Percentiles rank a stretch among this genome's conserved stretches.
phyloP scores from a whole-genome alignment of 2,113 vertebrate genomes.

The Ivindomyrus marchei region DNA sequence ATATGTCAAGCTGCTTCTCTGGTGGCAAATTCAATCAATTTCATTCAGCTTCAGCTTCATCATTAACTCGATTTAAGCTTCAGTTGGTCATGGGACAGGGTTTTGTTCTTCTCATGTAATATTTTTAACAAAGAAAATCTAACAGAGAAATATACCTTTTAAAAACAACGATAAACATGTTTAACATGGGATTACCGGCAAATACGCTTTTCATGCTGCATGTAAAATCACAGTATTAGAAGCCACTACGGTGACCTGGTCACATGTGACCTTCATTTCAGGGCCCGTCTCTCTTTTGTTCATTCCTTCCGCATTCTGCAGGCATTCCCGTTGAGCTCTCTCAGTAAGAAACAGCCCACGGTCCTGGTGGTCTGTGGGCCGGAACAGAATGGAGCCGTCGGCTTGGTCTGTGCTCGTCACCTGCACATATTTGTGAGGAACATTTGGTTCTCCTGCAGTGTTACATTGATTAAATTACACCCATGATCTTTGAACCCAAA shows the following conservation, averaged over 20 bases:
- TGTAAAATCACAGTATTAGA: background rate
- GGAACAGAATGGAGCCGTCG: conserved; percentile 65
- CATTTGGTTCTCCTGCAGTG: background rate
- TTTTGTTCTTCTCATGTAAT: background rate
- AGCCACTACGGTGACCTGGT: background rate
- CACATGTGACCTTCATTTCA: background rate
- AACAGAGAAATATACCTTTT: background rate
- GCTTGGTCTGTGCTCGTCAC: conserved; percentile 67
- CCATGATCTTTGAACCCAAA: background rate
- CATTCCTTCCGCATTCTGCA: conserved; percentile 23
- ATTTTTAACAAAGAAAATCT: background rate
- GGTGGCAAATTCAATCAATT: background rate
- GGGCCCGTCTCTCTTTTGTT: background rate
- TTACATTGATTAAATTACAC: background rate
- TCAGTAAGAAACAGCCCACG: conserved; percentile 60
- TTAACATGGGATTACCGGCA: background rate
- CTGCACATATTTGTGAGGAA: conserved; percentile 68
- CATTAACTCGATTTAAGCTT: background rate
- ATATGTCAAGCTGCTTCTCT: background rate
- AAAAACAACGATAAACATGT: background rate
- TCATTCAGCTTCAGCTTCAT: background rate
- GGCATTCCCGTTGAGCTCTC: conserved; percentile 59
- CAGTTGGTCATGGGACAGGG: background rate
- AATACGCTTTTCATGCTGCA: background rate
- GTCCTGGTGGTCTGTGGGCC: conserved; percentile 68